These are phyloP conservation scores for Gastrophysa polygoni DNA, from an alignment of 2,888 invertebrate genomes.

Conservation along the genomic window DNA sequence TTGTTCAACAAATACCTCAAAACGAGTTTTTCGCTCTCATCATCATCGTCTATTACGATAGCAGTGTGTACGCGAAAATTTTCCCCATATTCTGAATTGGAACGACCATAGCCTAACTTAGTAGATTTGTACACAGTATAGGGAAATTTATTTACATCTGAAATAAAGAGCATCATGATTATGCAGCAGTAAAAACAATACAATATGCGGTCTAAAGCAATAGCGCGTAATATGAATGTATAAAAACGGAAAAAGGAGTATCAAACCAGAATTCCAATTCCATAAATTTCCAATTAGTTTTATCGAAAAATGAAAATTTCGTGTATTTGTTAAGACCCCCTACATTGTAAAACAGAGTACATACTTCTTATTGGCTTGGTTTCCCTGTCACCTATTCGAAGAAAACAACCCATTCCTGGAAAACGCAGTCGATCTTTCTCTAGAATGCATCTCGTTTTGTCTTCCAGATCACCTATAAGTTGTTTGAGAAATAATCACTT, in stretches of 20 bases:
- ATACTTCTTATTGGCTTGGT: not conserved
- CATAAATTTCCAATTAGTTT: no score
- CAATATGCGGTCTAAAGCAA: no score
- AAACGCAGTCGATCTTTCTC: constrained; percentile 23
- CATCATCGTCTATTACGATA: constrained; percentile 34
- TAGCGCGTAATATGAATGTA: no score
- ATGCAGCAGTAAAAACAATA: no score
- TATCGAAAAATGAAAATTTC: no score
- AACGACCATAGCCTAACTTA: constrained; percentile 7
- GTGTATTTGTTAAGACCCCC: no score
- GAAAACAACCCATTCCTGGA: constrained; percentile 18
- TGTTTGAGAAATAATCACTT: not conserved
- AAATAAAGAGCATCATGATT: not conserved
- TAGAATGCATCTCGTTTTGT: constrained; percentile 23
- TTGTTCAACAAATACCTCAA: constrained; percentile 16
- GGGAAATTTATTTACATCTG: not conserved
- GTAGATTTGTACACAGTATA: constrained; percentile 15
- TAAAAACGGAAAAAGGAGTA: no score
- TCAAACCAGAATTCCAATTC: no score
- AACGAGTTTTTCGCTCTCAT: constrained; percentile 25
- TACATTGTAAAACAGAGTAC: not conserved
- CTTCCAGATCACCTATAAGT: constrained; percentile 8
- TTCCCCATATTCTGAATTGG: constrained; percentile 18
- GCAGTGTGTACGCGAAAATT: constrained; percentile 31
- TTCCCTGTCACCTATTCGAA: not conserved